Evolutionary conservation across 2,888 invertebrate genomes (phyloP), one percentile per base, ranked within the genome.

Genomic region (Nomada fabriciana): DNA sequence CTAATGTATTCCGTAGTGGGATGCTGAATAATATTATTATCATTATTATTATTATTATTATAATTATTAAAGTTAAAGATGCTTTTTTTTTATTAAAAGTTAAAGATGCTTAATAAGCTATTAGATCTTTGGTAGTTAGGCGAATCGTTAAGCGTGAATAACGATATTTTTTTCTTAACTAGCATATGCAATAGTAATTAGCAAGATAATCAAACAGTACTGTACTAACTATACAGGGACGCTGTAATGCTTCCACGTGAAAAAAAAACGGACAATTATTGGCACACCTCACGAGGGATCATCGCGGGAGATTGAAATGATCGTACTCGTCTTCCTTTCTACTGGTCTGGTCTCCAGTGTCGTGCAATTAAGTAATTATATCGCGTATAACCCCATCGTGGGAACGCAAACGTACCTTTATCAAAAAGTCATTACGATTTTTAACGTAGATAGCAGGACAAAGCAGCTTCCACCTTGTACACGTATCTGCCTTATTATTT

Each of bases 321-420:
- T 73, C 53, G 53, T 64, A 52, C 64, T 55, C 36, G 53, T 61
- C 71, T 70, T 74, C 63, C 72, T 65, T 65, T 55, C 67, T 29
- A 53, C 42, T 42, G 57, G 5, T 53, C 53, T 43, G 50, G 69
- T 50, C 50, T 63, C 53, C 57, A 36, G 52, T 43, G 42, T 73
- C 76, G 55, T 59, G 73, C 57, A 81, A 83, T 81, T 81, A 81
- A 76, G 76, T 81, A 76, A 83, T 82, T 76, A 76, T 73, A 67
- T 69, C 73, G 76, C 50, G 69, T 55, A 43, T 72, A 36, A 25
- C 10, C 29, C 43, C 57, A 15, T 23, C 82, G 70, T 77, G 83
- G 57, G 83, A 83, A 81, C 60, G 20, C 43, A 63, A 18, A 42
- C 29, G 42, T 7, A 53, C 55, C 57, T 23, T 60, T 77, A 77